Base-by-base conservation (phyloP, 2,888 invertebrate species). In the Leptura quadrifasciata region DNA sequence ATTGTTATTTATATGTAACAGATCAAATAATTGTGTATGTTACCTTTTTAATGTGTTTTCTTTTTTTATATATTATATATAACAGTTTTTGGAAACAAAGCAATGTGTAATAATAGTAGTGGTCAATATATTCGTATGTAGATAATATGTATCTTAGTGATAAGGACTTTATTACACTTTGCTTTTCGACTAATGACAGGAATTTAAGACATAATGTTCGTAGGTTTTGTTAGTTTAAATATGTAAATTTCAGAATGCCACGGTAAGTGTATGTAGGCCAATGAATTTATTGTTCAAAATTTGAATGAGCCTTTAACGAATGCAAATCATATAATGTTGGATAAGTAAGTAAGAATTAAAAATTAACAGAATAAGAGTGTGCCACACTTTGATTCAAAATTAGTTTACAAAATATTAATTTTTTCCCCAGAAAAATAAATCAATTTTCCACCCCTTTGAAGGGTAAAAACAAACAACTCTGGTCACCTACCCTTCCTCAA, bases 1-100 rank as follows among this genome's bases (percentile, higher is more conserved):
- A 78, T 78, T 76, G 76, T 78, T 79, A 79, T 77, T 79, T 79
- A 78, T 76, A 71, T 79, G 72, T 70, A 74, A 65, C 70, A 70
- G 55, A 61, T 71, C 52, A 71, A 65, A 75, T 65, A 57, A 74
- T 73, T 76, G 65, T 73, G 68, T 68, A 68, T 63, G 70, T 74
- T 71, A 61, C 55, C 60, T 75, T 61, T 57, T 72, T 55, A 47
- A 12, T 72, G 9, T 31, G 71, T 58, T 72, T 15, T n/a, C n/a
- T n/a, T 55, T 60, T 31, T 58, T 31, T 57, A 35, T 57, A 31
- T 68, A 24, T 47, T 68, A 17, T n/a, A 21, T 60, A 35, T 70
- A 54, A 15, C 10, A 10, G 18, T 17, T 63, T 63, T 63, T 63
- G 35, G 12, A 39, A 47, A 39, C 12, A 27, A 63, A 39, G 39